Evolutionary conservation across 1,140 invertebrate genomes (phyloP).

Genomic region (Hylaeus anthracinus): DNA sequence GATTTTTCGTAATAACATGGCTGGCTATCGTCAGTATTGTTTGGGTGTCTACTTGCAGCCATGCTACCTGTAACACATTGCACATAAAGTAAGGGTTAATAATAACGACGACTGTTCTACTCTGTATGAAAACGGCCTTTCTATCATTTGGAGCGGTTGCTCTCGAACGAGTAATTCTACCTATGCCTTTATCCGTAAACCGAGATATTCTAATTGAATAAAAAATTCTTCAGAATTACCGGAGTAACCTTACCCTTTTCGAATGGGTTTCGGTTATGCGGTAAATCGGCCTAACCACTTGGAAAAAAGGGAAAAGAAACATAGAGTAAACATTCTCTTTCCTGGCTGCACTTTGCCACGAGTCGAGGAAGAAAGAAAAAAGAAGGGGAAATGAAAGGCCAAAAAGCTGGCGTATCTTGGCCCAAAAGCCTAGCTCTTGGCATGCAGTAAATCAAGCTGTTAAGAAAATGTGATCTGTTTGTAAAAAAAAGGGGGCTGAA

Average conservation of each 20-base stretch:
- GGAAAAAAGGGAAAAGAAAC: conserved; percentile 19
- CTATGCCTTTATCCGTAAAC: too few species aligned
- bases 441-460: conserved; percentile 26
- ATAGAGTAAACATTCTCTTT: conserved; percentile 21
- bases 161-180: too few species aligned
- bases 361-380: conserved; percentile 1
- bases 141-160: too few species aligned
- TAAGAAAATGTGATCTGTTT: conserved; percentile 44
- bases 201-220: too few species aligned
- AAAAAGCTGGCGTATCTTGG: conserved; percentile 2
- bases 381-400: not conserved
- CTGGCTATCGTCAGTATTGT: conserved; percentile 94
- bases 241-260: not conserved
- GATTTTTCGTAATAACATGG: conserved; percentile 94
- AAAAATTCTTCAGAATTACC: not conserved
- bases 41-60: conserved; percentile 95
- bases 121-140: too few species aligned
- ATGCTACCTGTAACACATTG: conserved; percentile 87
- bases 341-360: conserved; percentile 21
- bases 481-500: not conserved
- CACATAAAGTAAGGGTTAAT: not conserved
- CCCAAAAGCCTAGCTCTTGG: conserved; percentile 20
- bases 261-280: not conserved
- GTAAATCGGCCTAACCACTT: conserved; percentile 13
- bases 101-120: too few species aligned